A percentile compares a stretch with the other conserved stretches of the same genome.
Conservation (phyloP, 1,140 invertebrate species). For the Araneus ventricosus region DNA sequence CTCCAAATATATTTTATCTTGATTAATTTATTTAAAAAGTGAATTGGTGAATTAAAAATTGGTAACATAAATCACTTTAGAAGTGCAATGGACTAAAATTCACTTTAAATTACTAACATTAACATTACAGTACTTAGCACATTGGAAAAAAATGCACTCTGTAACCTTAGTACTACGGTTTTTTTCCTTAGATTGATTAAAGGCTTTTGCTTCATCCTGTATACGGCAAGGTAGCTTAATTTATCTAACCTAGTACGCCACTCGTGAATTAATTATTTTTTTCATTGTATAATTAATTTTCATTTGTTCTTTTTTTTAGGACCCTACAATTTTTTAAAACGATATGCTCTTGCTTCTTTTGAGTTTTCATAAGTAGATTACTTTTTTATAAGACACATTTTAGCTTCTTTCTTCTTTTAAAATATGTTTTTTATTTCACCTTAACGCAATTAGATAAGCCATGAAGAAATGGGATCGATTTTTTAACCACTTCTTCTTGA, state of each 20-base stretch:
- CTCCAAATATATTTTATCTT: not conserved
- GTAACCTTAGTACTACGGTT: not conserved
- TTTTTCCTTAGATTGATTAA: not conserved
- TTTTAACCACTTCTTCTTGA: not conserved
- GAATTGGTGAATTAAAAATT: not conserved
- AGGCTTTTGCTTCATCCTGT: not conserved
- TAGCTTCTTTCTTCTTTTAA: not conserved
- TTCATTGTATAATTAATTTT: slow-evolving; percentile 23
- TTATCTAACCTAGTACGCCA: not conserved
- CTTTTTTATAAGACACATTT: not conserved
- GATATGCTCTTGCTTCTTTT: not conserved
- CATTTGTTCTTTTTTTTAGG: not conserved
- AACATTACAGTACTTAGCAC: not conserved
- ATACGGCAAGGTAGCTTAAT: not conserved
- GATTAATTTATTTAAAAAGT: not conserved
- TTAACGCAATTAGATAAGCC: not conserved
- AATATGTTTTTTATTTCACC: not conserved
- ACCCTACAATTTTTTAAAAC: not conserved
- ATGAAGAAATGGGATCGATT: not conserved
- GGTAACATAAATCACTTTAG: not conserved
- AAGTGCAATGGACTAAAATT: not conserved
- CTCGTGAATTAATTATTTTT: slow-evolving; percentile 9
- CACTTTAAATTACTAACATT: not conserved
- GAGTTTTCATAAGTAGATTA: not conserved
- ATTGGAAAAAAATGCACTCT: not conserved